Conservation (phyloP, 2,888 invertebrate genomes). For the Heteropelma amictum region DNA sequence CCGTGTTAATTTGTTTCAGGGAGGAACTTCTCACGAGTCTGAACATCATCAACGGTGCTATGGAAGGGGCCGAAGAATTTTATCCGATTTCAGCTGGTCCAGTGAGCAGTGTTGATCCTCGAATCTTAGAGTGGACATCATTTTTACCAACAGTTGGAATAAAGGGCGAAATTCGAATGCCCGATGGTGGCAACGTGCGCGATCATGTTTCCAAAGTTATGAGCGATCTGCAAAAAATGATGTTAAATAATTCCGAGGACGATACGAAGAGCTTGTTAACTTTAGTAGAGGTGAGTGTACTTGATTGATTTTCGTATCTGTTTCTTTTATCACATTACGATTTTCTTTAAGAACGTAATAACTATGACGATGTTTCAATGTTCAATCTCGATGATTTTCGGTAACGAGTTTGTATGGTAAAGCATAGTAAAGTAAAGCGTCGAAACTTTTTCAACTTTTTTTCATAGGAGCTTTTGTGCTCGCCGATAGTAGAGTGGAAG, state of each 20-base stretch:
- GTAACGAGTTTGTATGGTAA: no score
- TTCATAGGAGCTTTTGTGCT: no score
- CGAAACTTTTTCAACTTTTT: no score
- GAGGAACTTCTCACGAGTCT: constrained; percentile 85
- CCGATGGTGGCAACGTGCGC: constrained; percentile 86
- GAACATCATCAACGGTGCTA: constrained; percentile 82
- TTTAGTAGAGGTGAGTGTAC: constrained; percentile 79
- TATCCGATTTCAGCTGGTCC: constrained; percentile 84
- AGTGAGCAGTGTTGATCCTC: constrained; percentile 62
- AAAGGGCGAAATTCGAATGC: constrained; percentile 78
- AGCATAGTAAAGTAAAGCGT: no score
- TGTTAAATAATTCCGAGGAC: constrained; percentile 85
- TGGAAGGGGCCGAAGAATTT: constrained; percentile 83
- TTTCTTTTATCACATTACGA: background rate
- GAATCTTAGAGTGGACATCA: constrained; percentile 78
- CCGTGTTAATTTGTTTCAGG: constrained; percentile 73
- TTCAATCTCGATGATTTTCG: no score
- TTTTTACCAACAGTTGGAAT: constrained; percentile 67
- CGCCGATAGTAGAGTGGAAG: no score
- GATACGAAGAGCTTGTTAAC: constrained; percentile 87
- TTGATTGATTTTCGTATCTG: no score
- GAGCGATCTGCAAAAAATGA: constrained; percentile 82
- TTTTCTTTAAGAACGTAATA: background rate
- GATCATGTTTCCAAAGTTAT: constrained; percentile 82
- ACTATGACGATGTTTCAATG: background rate